These are phyloP conservation scores for Philantomba maxwellii DNA, from an alignment of 2,113 vertebrate genomes.

Conservation along the genomic window DNA sequence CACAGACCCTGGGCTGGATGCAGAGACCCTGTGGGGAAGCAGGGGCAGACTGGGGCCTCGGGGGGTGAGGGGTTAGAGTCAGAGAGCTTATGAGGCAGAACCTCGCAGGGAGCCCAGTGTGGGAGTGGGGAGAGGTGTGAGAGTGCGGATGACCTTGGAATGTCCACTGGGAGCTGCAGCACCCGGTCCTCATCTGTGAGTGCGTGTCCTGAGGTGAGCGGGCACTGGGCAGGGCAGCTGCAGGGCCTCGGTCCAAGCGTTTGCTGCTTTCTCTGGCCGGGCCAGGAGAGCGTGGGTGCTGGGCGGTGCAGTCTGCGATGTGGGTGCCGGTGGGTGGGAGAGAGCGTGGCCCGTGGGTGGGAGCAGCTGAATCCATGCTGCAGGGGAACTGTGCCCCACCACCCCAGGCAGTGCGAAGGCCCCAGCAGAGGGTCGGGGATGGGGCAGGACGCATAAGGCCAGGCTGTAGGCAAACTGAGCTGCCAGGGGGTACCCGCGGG, in stretches of 20 bases:
- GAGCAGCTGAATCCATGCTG: accelerated
- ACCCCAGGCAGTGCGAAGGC: accelerated
- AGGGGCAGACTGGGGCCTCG: background rate
- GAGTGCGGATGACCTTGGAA: too few relatives aligned
- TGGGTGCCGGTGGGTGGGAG: background rate
- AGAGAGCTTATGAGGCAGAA: background rate
- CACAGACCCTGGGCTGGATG: background rate
- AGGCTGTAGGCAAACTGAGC: background rate
- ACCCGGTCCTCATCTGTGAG: background rate
- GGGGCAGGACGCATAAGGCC: accelerated
- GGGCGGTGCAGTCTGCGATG: background rate
- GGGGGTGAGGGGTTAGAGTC: background rate
- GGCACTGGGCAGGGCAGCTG: background rate
- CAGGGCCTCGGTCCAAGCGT: background rate
- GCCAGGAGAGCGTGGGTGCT: too few relatives aligned
- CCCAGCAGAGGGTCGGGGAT: accelerated
- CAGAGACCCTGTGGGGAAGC: accelerated
- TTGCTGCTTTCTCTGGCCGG: background rate
- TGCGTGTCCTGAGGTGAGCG: background rate
- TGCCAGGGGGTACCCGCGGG: accelerated
- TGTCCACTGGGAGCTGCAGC: accelerated
- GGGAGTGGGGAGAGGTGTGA: accelerated
- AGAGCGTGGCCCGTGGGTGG: accelerated
- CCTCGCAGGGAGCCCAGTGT: accelerated
- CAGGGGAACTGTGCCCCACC: accelerated